These are phyloP conservation scores for Melieria omissa DNA, from an alignment of 2,888 invertebrate species.

Conservation along the genomic window DNA sequence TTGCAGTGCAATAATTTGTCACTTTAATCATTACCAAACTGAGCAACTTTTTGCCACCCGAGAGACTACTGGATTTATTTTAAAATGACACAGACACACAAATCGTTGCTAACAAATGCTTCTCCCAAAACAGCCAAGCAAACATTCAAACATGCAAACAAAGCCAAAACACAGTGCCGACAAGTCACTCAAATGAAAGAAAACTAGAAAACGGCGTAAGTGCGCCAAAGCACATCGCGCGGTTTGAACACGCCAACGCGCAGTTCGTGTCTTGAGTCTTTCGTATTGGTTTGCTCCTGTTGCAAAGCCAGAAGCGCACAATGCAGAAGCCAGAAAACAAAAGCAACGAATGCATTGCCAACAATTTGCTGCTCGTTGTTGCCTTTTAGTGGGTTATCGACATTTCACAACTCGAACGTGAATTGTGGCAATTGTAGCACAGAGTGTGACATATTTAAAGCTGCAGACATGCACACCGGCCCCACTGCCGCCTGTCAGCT, in stretches of 20 bases:
- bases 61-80: no score
- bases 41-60: no score
- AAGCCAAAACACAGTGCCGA: background rate
- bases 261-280: constrained; percentile 22
- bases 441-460: no score
- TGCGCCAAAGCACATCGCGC: background rate
- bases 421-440: constrained; percentile 1
- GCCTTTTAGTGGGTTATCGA: constrained; percentile 34
- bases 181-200: background rate
- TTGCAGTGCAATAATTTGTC: no score
- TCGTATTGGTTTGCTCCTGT: constrained; percentile 1
- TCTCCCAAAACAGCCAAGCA: no score
- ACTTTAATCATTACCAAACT: no score
- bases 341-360: background rate
- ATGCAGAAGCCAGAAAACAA: background rate
- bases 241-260: background rate
- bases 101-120: no score
- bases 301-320: background rate
- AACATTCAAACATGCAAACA: background rate
- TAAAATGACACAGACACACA: no score
- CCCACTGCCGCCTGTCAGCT: no score
- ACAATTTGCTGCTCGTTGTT: background rate
- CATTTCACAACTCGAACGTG: constrained; percentile 31
- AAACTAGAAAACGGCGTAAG: background rate
- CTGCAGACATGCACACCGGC: no score